Base-by-base conservation (phyloP, 1,140 invertebrate genomes). In the Drosophila mojavensis region DNA sequence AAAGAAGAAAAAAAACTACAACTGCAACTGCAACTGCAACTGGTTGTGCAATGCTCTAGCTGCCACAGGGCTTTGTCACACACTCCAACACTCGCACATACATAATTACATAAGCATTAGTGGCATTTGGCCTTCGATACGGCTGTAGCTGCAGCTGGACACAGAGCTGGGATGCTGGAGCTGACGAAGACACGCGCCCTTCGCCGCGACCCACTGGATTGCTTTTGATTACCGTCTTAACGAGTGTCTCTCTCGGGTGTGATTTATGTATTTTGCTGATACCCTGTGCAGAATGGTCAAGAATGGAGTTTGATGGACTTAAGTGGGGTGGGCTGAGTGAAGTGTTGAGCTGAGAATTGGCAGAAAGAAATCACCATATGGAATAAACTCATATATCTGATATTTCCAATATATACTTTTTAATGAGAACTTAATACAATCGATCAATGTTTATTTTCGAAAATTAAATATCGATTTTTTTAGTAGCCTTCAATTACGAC, bases 151-250 rank as follows among this genome's bases (percentile, higher is more conserved):
- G 82, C 67, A 83, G 59, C 48, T 58, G 58, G 62, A 75, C 63
- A 39, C 30, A 33, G 41, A 50, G 41, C 15, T 17, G 53, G 36
- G 36, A 39, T 39, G 36, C 24, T 68, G 36, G 66, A 26, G 54
- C 7, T 59, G 53, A 36, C 55, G 59, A 65, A 59, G 54, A 60
- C 61, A 70, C 61, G 68, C 66, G 67, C 73, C 73, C 67, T 71
- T 75, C 67, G 73, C 58, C 30, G 41, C 60, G 64, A 69, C 60
- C 47, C 71, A 70, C 47, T 75, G 75, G 71, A 71, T 76, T 88
- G 83, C 70, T 79, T 86, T 86, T 86, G 82, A 86, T 86, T 82
- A 86, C 88, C 83, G 83, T 82, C 83, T 86, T 88, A 88, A 79
- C 82, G 83, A 88, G 71, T 78, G 66, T 69, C 56, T 48, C 65